Conservation (phyloP, 2,113 vertebrate genomes). For the Sinosuthora webbiana region DNA sequence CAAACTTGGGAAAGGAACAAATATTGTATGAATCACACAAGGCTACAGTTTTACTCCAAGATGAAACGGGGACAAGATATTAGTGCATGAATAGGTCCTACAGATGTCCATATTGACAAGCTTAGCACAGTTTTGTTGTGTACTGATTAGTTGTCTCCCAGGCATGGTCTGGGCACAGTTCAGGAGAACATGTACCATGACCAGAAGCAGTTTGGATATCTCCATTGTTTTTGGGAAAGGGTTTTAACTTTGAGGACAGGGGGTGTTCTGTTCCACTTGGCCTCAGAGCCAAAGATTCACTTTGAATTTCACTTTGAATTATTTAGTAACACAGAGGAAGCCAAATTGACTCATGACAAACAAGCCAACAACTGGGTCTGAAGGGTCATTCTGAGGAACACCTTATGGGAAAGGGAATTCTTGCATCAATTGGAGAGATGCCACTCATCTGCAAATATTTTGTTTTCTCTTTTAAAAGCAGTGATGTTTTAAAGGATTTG, state of each 20-base stretch:
- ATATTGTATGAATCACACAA: not conserved
- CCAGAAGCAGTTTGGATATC: not conserved
- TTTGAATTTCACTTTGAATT: not conserved
- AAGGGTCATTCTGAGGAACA: constrained; percentile 1
- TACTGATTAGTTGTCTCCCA: not conserved
- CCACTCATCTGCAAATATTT: not conserved
- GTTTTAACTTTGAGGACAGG: not conserved
- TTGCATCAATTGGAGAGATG: not conserved
- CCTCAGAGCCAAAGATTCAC: not conserved
- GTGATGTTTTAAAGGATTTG: not conserved
- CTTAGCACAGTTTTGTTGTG: not conserved
- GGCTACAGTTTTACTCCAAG: not conserved
- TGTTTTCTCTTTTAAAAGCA: not conserved
- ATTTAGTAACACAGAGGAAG: not conserved
- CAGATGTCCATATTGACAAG: not conserved
- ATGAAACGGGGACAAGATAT: not conserved
- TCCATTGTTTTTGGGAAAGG: not conserved
- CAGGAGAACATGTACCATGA: not conserved
- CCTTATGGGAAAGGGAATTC: not conserved
- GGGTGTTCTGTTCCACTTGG: not conserved
- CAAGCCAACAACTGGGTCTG: not conserved
- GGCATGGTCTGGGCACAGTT: not conserved
- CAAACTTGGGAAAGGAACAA: not conserved
- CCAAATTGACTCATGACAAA: not conserved
- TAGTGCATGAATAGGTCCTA: not conserved